Conservation (phyloP, 1,140 invertebrate genomes). For the Panulirus ornatus region DNA sequence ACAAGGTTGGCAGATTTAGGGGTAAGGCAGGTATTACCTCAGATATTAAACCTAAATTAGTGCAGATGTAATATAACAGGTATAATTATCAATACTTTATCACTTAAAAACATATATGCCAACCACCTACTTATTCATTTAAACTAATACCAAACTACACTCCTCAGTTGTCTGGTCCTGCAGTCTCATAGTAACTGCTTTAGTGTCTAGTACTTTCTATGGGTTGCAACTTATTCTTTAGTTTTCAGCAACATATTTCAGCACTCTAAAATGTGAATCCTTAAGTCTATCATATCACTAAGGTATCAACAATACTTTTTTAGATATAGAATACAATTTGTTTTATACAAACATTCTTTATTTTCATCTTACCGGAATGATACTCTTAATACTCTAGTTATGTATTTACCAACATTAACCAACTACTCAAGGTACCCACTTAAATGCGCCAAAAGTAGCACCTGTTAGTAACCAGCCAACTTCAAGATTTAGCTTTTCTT, state of each 20-base stretch:
- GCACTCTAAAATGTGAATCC: not conserved
- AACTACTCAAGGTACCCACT: not conserved
- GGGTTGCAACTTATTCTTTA: not conserved
- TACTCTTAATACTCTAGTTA: not conserved
- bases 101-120: not conserved
- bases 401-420: not conserved
- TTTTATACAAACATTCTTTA: too few species aligned
- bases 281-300: slow-evolving; percentile 14
- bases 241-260: not conserved
- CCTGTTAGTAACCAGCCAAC: not conserved
- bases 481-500: not conserved
- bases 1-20: not conserved
- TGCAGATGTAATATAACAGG: not conserved
- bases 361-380: not conserved
- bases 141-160: slow-evolving; percentile 2
- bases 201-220: not conserved
- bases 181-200: not conserved
- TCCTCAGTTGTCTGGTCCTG: slow-evolving; percentile 7
- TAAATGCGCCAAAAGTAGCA: slow-evolving; percentile 3
- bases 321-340: too few species aligned
- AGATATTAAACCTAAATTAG: too few species aligned
- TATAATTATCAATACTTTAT: not conserved
- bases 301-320: too few species aligned
- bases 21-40: too few species aligned
- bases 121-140: not conserved